phyloP scores from a whole-genome alignment of 2,888 invertebrate genomes.

The Metacarcinus magister region DNA sequence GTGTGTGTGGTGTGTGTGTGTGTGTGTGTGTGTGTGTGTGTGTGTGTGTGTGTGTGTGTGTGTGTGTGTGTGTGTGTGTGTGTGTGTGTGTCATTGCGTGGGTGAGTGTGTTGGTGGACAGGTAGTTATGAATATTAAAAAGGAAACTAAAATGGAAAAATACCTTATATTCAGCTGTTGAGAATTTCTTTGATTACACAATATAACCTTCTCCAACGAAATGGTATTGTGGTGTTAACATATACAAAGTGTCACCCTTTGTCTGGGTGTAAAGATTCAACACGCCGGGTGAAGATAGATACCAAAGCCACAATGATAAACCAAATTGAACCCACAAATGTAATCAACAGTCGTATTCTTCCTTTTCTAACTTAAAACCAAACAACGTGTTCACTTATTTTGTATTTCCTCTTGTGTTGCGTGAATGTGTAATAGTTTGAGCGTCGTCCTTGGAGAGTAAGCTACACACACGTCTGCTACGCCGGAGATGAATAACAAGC shows the following conservation, averaged over 20 bases:
- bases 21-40: constrained; percentile 33
- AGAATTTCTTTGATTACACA: too few species aligned
- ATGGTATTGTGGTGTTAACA: too few species aligned
- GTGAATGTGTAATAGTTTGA: not conserved
- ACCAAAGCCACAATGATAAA: not conserved
- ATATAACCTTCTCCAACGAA: too few species aligned
- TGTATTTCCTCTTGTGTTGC: not conserved
- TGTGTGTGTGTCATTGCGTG: not conserved
- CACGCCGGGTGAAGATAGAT: too few species aligned
- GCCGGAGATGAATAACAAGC: constrained; percentile 1
- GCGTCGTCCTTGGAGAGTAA: not conserved
- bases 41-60: constrained; percentile 48
- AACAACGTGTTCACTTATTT: not conserved
- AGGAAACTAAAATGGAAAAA: too few species aligned
- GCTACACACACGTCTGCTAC: not conserved
- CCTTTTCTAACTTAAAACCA: not conserved
- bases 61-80: constrained; percentile 49
- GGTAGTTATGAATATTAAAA: too few species aligned
- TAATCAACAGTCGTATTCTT: not conserved
- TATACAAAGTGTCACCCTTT: too few species aligned
- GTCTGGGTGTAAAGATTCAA: too few species aligned
- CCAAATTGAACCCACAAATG: not conserved
- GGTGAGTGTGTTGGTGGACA: too few species aligned
- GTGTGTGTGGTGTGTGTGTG: constrained; percentile 65
- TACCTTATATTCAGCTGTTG: too few species aligned